Evolutionary conservation across 2,113 vertebrate species (phyloP), one percentile per base, ranked within the genome.

Genomic region (Tenebrosternarchus preto): DNA sequence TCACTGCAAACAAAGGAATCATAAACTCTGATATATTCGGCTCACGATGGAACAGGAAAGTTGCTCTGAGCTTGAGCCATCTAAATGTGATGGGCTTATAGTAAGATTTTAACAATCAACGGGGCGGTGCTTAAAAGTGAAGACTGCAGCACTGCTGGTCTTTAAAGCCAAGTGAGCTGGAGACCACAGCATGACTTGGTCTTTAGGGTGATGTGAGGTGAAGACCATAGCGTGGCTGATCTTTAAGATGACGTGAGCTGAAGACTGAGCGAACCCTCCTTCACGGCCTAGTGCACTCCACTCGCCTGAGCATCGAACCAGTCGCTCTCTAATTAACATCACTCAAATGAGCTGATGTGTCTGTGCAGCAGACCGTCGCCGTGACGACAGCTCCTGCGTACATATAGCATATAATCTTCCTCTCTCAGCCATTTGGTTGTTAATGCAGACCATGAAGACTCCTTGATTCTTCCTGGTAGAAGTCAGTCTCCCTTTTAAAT

Each of bases 241-340:
- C 88, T 89, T 91, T 89, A 90, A 88, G 90, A 86, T 86, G 84
- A 85, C 76, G 85, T 87, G 89, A 86, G 83, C 46, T 86, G 87
- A 89, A 88, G 90, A 91, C 91, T 83, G 81, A 86, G 85, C 66
- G 76, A 86, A 83, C 82, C 83, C 87, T 91, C 89, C 88, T 91
- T 92, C 90, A 91, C 90, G 87, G 89, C 84, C 87, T 83, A 80
- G 46, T 88, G 91, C 89, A 86, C 86, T 89, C 72, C 66, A 82
- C 86, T 71, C 78, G 85, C 78, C 85, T 80, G 3, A 73, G 83
- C 89, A 90, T 92, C 88, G 89, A 91, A 93, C 91, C 90, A 89
- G 91, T 92, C 92, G 90, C 85, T 87, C 86, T 82, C 89, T 91
- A 89, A 92, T 91, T 93, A 91, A 89, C 91, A 85, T 86, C 88